Conservation (phyloP, 37 sponge, comb jelly and placozoan species). For the Spongilla lacustris region DNA sequence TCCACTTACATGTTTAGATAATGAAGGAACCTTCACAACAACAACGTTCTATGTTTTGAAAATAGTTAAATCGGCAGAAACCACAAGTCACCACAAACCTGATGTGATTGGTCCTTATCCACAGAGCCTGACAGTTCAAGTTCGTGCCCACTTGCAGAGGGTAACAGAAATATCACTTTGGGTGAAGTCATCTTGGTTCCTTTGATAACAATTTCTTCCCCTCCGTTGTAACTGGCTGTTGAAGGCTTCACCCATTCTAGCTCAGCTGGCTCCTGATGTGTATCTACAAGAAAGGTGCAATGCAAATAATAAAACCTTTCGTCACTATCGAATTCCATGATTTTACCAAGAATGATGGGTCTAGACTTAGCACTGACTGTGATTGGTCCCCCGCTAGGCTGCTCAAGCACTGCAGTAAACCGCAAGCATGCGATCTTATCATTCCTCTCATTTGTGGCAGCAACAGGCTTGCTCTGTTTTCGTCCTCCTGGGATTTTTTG, state of each 20-base stretch:
- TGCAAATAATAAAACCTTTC: neutral
- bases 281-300: slow-evolving; percentile 27
- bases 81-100: slow-evolving; percentile 7
- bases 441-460: slow-evolving; percentile 24
- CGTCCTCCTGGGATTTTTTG: slow-evolving; percentile 19
- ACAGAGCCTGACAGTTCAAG: slow-evolving; percentile 43
- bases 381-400: slow-evolving; percentile 15
- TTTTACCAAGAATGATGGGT: slow-evolving; percentile 70
- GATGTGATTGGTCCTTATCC: slow-evolving; percentile 69
- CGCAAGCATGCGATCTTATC: slow-evolving; percentile 62
- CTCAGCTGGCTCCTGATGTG: slow-evolving; percentile 61
- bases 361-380: slow-evolving; percentile 13
- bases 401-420: slow-evolving; percentile 55
- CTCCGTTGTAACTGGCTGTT: slow-evolving; percentile 51
- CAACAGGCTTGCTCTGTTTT: slow-evolving; percentile 20
- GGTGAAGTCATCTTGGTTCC: slow-evolving; percentile 76
- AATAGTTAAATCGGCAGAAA: neutral
- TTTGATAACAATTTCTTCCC: slow-evolving; percentile 64
- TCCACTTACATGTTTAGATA: slow-evolving; percentile 10
- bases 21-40: slow-evolving; percentile 51
- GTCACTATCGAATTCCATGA: neutral
- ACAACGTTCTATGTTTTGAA: slow-evolving; percentile 46
- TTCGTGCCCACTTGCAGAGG: neutral
- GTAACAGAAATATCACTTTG: slow-evolving; percentile 48
- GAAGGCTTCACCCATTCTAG: slow-evolving; percentile 50